Conservation (phyloP, 37 sponge, comb jelly and placozoan species). For the Ephydatia muelleri region DNA sequence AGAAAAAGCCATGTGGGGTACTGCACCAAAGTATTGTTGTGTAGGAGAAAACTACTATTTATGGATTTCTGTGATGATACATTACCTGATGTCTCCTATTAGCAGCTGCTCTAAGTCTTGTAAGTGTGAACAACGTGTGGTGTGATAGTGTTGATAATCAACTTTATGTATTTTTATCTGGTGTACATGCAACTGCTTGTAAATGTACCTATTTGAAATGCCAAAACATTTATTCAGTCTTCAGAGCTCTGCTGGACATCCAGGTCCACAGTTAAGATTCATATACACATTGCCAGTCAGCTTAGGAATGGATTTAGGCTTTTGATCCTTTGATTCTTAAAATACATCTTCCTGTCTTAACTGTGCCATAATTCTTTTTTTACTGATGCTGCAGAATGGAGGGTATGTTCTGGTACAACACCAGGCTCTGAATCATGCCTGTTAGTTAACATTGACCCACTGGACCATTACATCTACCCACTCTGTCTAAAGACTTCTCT, state of each 20-base stretch:
- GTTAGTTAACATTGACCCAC: background rate
- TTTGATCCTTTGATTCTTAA: background rate
- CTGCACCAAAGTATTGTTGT: too few relatives aligned
- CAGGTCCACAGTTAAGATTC: background rate
- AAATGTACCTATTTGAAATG: too few relatives aligned
- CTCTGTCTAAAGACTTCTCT: too few relatives aligned
- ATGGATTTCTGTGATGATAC: too few relatives aligned
- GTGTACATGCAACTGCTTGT: too few relatives aligned
- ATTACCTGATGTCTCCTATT: background rate
- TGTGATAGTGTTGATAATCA: too few relatives aligned
- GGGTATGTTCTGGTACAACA: background rate
- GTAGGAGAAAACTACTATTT: too few relatives aligned
- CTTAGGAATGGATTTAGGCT: background rate
- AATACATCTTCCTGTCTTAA: background rate
- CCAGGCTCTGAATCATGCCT: background rate
- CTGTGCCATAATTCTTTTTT: background rate
- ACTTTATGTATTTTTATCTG: background rate
- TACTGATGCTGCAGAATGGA: background rate
- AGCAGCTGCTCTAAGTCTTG: background rate
- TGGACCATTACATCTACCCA: background rate
- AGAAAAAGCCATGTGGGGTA: too few relatives aligned
- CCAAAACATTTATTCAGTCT: too few relatives aligned
- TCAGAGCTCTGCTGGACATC: background rate
- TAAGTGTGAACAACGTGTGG: background rate
- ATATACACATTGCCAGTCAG: background rate